These are phyloP conservation scores for Sussaba pulchella DNA, from an alignment of 2,888 invertebrate species.

Conservation along the genomic window DNA sequence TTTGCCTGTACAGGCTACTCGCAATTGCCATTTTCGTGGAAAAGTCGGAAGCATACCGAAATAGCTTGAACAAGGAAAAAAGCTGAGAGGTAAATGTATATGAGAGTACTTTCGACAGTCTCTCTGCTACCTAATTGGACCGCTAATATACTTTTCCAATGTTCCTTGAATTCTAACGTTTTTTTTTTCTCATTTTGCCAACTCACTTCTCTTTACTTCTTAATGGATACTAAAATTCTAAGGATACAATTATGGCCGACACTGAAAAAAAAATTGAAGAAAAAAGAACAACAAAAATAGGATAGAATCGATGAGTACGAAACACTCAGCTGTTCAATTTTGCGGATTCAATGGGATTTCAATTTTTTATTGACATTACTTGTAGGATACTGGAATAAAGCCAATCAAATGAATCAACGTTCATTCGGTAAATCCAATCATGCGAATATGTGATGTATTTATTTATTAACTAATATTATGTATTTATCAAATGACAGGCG, in stretches of 20 bases:
- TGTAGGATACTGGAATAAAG: no score
- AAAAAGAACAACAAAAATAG: no score
- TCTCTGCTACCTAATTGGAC: conserved; percentile 42
- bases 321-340: conserved; percentile 1
- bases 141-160: conserved; percentile 47
- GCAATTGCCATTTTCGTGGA: conserved; percentile 38
- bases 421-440: no score
- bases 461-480: no score
- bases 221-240: not conserved
- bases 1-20: conserved; percentile 31
- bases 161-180: conserved; percentile 14
- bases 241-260: not conserved
- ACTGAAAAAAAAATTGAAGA: no score
- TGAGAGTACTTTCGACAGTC: conserved; percentile 23
- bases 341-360: not conserved
- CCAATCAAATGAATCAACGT: no score
- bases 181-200: not conserved
- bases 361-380: no score
- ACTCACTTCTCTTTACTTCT: conserved; percentile 23
- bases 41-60: conserved; percentile 13
- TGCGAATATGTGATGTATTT: no score
- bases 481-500: no score
- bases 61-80: conserved; percentile 20
- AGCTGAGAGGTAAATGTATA: conserved; percentile 43
- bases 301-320: not conserved